Base-by-base conservation (phyloP, 2,888 invertebrate genomes). In the Sylvicola cinctus region DNA sequence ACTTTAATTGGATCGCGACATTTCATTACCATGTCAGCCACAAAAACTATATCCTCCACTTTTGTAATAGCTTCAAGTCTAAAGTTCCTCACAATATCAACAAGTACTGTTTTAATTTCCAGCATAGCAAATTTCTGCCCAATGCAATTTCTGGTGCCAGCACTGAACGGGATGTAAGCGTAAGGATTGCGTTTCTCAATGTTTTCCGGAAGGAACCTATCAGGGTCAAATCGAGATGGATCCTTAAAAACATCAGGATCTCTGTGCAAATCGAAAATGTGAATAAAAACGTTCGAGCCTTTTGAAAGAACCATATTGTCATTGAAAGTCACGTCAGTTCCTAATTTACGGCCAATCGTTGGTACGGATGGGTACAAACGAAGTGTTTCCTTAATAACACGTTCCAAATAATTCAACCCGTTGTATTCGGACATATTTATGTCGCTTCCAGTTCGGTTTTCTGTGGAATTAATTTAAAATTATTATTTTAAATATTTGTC, bases 101-200 rank as follows among this genome's bases (percentile, higher is more conserved):
- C 63, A 16, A 72, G 50, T 11, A 71, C 58, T 1, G 63, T 61
- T 48, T 67, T 68, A 44, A 65, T 65, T 48, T 68, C 67, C 32
- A 67, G 46, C 39, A 67, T 51, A 13, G 68, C 68, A 45, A 67
- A 68, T 45, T 65, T 65, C 45, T 68, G 67, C 8, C 68, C 68
- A 54, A 56, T 49, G 43, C 57, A 59, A 38, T 53, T 75, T 36
- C 75, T 63, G 0, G 70, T 68, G 3, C 75, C 75, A 8, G 72
- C 74, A 45, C 74, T 74, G 43, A 75, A 75, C 0, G 75, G 75
- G 39, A 75, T 66, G 43, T 68, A 76, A 2, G 69, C 63, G 39
- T 66, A 75, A 0, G 71, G 70, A 52, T 76, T 74, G 31, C 74
- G 60, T 2, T 58, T 59, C 10, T 51, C 45, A 36, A 61, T 57